Percentiles rank a stretch among this genome's conserved stretches.
phyloP scores from a whole-genome alignment of 2,797 vertebrate genomes.

The Hafferia zeledoni region DNA sequence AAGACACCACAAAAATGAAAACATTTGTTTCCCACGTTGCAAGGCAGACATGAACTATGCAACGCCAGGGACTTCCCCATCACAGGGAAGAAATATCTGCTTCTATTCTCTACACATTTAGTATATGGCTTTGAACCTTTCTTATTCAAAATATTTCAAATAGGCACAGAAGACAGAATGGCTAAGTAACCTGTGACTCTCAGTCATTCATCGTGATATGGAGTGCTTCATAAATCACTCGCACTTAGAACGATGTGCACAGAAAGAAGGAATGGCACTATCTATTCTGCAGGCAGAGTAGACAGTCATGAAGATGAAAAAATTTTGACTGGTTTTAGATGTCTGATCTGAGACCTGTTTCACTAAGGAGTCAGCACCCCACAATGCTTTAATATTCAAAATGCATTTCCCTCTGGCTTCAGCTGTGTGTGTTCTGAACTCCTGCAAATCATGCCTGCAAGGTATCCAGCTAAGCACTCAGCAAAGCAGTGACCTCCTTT shows the following conservation, averaged over 20 bases:
- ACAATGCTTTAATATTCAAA: neutral
- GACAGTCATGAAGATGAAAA: neutral
- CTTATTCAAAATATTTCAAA: neutral
- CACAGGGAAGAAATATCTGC: neutral
- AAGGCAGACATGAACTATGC: neutral
- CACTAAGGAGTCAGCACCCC: neutral
- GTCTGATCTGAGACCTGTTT: neutral
- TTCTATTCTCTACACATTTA: neutral
- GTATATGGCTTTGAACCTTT: neutral
- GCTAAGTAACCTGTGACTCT: neutral
- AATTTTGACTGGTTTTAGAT: neutral
- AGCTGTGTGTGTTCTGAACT: neutral
- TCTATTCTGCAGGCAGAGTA: neutral
- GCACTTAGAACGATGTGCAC: neutral
- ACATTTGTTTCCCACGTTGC: neutral
- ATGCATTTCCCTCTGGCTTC: neutral
- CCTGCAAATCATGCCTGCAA: neutral
- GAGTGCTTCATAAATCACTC: neutral
- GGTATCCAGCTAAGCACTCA: neutral
- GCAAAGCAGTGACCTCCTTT: slow-evolving; percentile 1
- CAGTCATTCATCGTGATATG: neutral
- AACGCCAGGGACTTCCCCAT: neutral
- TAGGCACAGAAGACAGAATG: slow-evolving; percentile 6
- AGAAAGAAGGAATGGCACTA: neutral
- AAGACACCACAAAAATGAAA: neutral